Evolutionary conservation across 2,113 vertebrate species (phyloP).

Genomic region (Oryzias curvinotus): DNA sequence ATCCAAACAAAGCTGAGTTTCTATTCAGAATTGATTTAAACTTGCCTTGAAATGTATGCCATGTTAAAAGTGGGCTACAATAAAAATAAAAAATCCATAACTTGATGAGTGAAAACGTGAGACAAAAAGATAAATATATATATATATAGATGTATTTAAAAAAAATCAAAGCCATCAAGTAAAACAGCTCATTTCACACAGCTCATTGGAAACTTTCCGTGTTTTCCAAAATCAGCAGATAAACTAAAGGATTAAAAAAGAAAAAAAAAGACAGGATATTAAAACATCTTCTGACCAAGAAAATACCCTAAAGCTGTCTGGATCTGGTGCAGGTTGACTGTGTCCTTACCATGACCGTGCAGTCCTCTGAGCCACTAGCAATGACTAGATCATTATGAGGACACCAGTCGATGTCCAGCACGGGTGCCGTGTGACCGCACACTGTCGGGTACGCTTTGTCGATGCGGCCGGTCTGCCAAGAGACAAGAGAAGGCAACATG

Average conservation of each 20-base stretch:
- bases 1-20: no score
- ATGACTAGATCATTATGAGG: constrained; percentile 95
- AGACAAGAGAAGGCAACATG: constrained; percentile 14
- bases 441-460: constrained; percentile 90
- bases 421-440: constrained; percentile 94
- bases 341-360: constrained; percentile 88
- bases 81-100: no score
- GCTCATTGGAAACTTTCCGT: neutral
- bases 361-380: constrained; percentile 96
- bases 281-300: neutral
- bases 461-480: constrained; percentile 66
- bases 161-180: no score
- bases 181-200: no score
- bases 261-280: neutral
- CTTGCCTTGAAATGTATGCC: no score
- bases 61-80: no score
- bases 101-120: no score
- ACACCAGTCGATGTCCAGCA: constrained; percentile 98
- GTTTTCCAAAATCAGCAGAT: neutral
- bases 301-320: no score
- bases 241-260: neutral
- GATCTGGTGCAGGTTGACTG: neutral
- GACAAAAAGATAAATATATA: no score
- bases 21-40: no score
- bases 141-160: no score